phyloP scores from a whole-genome alignment of 2,888 invertebrate species.

The Drosophila ochracea region DNA sequence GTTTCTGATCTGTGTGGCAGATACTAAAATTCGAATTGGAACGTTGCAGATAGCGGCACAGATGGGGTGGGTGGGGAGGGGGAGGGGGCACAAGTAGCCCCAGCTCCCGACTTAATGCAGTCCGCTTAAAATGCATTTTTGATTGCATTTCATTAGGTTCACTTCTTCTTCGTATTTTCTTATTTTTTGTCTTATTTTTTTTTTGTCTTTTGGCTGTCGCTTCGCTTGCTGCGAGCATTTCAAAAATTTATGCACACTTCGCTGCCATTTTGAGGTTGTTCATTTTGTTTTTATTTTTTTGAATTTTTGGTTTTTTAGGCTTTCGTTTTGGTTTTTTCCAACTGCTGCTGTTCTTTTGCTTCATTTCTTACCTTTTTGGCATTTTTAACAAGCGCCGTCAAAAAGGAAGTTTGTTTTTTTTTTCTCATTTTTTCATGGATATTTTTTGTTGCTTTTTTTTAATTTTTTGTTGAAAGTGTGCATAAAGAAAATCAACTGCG shows the following conservation, averaged over 20 bases:
- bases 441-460: conserved; percentile 1
- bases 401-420: conserved; percentile 71
- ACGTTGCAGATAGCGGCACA: conserved; percentile 25
- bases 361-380: conserved; percentile 58
- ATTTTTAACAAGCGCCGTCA: conserved; percentile 79
- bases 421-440: conserved; percentile 11
- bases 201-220: conserved; percentile 34
- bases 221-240: conserved; percentile 65
- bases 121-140: conserved; percentile 76
- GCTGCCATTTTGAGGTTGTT: conserved; percentile 78
- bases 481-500: conserved; percentile 57
- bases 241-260: conserved; percentile 79
- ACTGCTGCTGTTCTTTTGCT: conserved; percentile 50
- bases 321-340: conserved; percentile 9
- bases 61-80: neutral
- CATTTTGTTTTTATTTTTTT: conserved; percentile 50
- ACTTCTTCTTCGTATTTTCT: conserved; percentile 24
- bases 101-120: conserved; percentile 70
- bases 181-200: conserved; percentile 24
- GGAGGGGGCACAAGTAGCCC: neutral
- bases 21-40: conserved; percentile 57
- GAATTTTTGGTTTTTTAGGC: conserved; percentile 11
- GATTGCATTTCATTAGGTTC: conserved; percentile 78
- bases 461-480: conserved; percentile 38
- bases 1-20: conserved; percentile 67